Base-by-base conservation (phyloP, 2,888 invertebrate species). In the Liodrosophila aerea region DNA sequence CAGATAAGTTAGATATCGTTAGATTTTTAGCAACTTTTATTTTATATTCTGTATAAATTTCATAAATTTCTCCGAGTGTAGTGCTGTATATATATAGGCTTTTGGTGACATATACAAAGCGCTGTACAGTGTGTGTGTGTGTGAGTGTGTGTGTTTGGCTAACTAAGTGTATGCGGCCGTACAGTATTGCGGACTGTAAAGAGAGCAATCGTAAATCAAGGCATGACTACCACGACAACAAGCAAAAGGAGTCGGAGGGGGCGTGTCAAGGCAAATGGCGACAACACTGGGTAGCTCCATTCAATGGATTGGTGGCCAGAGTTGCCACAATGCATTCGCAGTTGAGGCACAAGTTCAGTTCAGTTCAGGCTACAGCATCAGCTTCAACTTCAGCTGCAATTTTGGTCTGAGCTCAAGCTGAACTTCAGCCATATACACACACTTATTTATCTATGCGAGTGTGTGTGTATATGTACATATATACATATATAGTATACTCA, bases 151-250 rank as follows among this genome's bases (percentile, higher is more conserved):
- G 62, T 73, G 56, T 76, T 56, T 76, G 76, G 65, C 74, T 80
- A 80, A 76, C 81, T 73, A 76, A 76, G 81, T 73, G 75, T 73
- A 51, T 61, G 61, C 54, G 71, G 76, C 68, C 52, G 62, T 72
- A 64, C 62, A 76, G 71, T 71, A 75, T 71, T 83, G 81, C 73
- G 73, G 77, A 66, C 74, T 57, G 76, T 54, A 63, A 76, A 70
- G 77, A 70, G 74, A 70, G 62, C 71, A 76, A 84, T 84, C 84
- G 81, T 84, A 81, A 84, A 84, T 76, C 84, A 82, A 82, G 76
- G 61, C 83, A 56, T 43, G 68, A 53, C 72, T 67, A 67, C 57
- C 57, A 65, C 58, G 53, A 45, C 51, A 33, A 47, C 58, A 46
- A 45, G 43, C 27, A 39, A 40, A 31, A 29, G 62, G 52, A 49